phyloP scores from a whole-genome alignment of 2,888 invertebrate species.

The Papilio elwesi region DNA sequence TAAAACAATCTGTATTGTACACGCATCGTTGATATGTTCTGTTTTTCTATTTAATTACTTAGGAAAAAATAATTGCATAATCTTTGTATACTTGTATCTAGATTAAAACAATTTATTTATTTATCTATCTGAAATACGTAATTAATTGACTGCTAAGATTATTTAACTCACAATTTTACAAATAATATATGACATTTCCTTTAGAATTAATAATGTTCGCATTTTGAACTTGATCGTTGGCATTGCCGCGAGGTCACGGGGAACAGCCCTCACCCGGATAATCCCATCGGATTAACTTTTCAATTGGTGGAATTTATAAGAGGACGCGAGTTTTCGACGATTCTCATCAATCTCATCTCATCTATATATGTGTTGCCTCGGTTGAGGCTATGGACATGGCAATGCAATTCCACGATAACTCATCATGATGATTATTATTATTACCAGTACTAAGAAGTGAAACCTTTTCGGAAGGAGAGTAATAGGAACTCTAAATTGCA shows the following conservation, averaged over 20 bases:
- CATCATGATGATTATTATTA: background rate
- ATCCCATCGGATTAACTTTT: constrained; percentile 33
- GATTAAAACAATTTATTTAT: too few species aligned
- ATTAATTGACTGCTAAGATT: background rate
- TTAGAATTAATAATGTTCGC: background rate
- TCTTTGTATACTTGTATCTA: too few species aligned
- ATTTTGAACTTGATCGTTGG: constrained; percentile 36
- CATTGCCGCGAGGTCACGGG: constrained; percentile 27
- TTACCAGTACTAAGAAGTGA: too few species aligned
- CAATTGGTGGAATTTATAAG: constrained; percentile 9
- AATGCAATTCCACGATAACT: background rate
- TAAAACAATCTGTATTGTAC: too few species aligned
- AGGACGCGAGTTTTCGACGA: constrained; percentile 4
- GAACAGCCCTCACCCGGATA: constrained; percentile 22
- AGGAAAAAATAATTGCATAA: too few species aligned
- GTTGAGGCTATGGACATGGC: background rate
- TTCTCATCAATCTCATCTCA: too few species aligned
- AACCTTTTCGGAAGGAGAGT: background rate
- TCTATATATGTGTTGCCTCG: background rate
- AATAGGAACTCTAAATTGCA: background rate
- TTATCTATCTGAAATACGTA: background rate
- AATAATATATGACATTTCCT: background rate
- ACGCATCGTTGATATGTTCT: too few species aligned
- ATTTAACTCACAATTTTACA: background rate
- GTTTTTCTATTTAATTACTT: too few species aligned